Base-by-base conservation (phyloP, 1,140 invertebrate species). In the Anoplolepis gracilipes region DNA sequence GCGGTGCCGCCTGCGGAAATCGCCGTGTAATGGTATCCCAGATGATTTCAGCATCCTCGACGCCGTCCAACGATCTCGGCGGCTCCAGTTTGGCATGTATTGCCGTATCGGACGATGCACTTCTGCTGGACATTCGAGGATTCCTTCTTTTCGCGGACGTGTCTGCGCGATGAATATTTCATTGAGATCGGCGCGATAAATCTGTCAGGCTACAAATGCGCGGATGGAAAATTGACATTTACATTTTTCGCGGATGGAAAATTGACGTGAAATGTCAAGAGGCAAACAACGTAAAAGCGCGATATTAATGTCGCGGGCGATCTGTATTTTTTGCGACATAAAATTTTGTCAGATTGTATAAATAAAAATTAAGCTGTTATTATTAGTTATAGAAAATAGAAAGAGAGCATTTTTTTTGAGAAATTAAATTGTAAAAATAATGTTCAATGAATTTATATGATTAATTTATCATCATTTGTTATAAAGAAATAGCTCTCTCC, bases 1-100 rank as follows among this genome's bases (percentile, higher is more conserved):
- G 85, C 1, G 91, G 90, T 19, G 92, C 92, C 72, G 90, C 90
- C 16, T 92, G 91, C 22, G 92, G 92, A 73, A 92, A 93, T 87
- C 91, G 86, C 30, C 88, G 85, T 1, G 30, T 85, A 64, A 93
- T 93, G 64, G 90, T 88, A 11, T 89, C 70, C 92, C 92, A 93
- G 11, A 91, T 84, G 3, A 88, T 57, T 6, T 92, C 90, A 11
- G 89, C 87, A 67, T 91, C 88, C 46, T 92, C 91, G 78, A 86
- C 57, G n/a, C 85, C 87, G 67, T 85, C 86, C 22, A 92, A 42
- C 0, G 89, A 93, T 53, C 78, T 87, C 6, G 91, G 92, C 16
- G 86, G 85, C 2, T 84, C 69, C 62, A 89, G 49, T 72, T 85
- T 84, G n/a, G 46, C 70, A 22, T 84, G 70, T 39, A 13, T 30